Percentiles rank a stretch among this genome's conserved stretches.
Evolutionary conservation across 2,888 invertebrate species (phyloP).

Genomic region (Volucella inanis): DNA sequence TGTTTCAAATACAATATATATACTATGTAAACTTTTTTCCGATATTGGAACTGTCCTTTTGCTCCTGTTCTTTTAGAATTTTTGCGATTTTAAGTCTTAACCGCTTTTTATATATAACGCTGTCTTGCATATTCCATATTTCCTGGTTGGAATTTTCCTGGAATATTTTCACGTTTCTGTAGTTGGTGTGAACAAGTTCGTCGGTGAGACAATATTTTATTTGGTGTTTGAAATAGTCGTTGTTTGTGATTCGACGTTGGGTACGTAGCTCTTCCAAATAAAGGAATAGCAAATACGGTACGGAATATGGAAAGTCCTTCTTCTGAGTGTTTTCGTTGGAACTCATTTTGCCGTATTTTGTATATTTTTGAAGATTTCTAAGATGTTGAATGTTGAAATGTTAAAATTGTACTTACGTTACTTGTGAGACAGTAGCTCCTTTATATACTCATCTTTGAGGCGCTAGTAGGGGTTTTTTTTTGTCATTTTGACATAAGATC

Average conservation of each 20-base stretch:
- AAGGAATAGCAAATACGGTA: slow-evolving; percentile 1
- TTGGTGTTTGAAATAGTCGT: slow-evolving; percentile 7
- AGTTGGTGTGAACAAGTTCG: slow-evolving; percentile 22
- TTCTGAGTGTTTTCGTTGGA: no score
- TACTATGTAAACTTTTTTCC: no score
- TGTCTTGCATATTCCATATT: slow-evolving; percentile 20
- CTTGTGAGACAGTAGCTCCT: no score
- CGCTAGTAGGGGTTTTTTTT: no score
- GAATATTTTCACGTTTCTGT: background rate
- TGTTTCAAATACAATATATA: no score
- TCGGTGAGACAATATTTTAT: slow-evolving; percentile 22
- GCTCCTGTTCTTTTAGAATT: background rate
- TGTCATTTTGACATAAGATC: no score
- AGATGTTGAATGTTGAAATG: no score
- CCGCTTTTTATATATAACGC: slow-evolving; percentile 11
- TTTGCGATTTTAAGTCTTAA: slow-evolving; percentile 1
- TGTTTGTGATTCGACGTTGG: background rate
- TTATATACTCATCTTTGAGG: no score
- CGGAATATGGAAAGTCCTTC: no score
- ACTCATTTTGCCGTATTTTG: no score
- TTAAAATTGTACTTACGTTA: no score
- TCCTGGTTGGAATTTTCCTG: background rate
- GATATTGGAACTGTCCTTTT: background rate
- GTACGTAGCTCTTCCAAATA: slow-evolving; percentile 15
- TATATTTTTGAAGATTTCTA: no score